phyloP scores from a whole-genome alignment of 2,888 invertebrate species.

The Lepidocyrtoides sp. region DNA sequence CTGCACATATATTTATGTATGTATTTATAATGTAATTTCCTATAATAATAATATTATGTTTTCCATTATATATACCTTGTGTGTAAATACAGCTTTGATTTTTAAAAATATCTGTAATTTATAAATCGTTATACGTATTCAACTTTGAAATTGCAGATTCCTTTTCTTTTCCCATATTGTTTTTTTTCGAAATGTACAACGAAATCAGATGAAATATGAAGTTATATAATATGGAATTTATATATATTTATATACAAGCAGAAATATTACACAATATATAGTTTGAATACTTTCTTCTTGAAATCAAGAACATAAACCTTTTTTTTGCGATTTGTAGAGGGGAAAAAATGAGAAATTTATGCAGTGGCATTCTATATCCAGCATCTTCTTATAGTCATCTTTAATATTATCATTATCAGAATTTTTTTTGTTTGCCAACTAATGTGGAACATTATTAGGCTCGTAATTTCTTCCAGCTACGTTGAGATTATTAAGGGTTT shows the following conservation, averaged over 20 bases:
- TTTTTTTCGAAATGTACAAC: neutral
- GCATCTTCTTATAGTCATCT: neutral
- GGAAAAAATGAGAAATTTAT: too few relatives aligned
- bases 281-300: too few relatives aligned
- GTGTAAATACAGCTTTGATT: neutral
- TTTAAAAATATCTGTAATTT: neutral
- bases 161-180: neutral
- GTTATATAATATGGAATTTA: too few relatives aligned
- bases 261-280: too few relatives aligned
- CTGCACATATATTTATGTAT: too few relatives aligned
- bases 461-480: constrained; percentile 59
- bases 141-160: neutral
- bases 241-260: too few relatives aligned
- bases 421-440: neutral
- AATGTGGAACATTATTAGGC: constrained; percentile 62
- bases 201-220: neutral
- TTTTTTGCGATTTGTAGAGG: too few relatives aligned
- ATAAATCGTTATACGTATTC: constrained; percentile 9
- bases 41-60: too few relatives aligned
- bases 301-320: neutral
- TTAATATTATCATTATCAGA: neutral
- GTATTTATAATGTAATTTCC: too few relatives aligned
- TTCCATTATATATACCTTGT: neutral
- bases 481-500: constrained; percentile 61
- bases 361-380: too few relatives aligned